Percentiles rank a stretch among this genome's conserved stretches.
Evolutionary conservation across 2,797 vertebrate genomes (phyloP).

Genomic region (Euphonia xanthogaster): DNA sequence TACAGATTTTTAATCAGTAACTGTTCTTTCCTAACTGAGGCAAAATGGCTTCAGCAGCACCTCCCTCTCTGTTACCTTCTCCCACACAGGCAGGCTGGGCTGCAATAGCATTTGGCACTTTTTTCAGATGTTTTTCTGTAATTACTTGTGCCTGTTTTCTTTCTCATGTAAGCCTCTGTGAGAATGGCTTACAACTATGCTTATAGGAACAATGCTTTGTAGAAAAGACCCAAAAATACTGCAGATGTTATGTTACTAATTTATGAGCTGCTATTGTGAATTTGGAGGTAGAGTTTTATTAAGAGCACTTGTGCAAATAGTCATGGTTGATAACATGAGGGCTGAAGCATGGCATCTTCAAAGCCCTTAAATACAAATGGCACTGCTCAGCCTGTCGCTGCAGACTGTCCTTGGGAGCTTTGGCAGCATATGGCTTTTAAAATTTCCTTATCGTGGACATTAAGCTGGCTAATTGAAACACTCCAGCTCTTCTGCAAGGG

Average conservation of each 20-base stretch:
- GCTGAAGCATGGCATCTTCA: neutral
- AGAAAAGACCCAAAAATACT: neutral
- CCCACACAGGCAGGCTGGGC: neutral
- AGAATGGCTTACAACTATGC: neutral
- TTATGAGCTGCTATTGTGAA: conserved; percentile 26
- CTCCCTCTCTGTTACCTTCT: conserved; percentile 6
- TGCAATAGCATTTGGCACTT: neutral
- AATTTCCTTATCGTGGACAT: neutral
- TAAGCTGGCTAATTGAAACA: neutral
- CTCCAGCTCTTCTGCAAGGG: neutral
- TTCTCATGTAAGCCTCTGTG: neutral
- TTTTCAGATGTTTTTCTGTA: neutral
- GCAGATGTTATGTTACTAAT: neutral
- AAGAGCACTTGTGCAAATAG: conserved; percentile 34
- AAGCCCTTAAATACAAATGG: neutral
- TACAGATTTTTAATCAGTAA: conserved; percentile 9
- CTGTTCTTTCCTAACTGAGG: neutral
- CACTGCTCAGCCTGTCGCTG: neutral
- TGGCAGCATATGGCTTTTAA: neutral
- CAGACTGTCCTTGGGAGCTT: neutral
- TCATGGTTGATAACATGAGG: neutral
- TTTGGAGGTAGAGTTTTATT: conserved; percentile 9
- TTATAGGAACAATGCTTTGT: neutral
- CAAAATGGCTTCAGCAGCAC: neutral
- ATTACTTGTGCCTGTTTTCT: conserved; percentile 9